Base-by-base conservation (phyloP, 2,888 invertebrate species). In the Ormyrus thymus region DNA sequence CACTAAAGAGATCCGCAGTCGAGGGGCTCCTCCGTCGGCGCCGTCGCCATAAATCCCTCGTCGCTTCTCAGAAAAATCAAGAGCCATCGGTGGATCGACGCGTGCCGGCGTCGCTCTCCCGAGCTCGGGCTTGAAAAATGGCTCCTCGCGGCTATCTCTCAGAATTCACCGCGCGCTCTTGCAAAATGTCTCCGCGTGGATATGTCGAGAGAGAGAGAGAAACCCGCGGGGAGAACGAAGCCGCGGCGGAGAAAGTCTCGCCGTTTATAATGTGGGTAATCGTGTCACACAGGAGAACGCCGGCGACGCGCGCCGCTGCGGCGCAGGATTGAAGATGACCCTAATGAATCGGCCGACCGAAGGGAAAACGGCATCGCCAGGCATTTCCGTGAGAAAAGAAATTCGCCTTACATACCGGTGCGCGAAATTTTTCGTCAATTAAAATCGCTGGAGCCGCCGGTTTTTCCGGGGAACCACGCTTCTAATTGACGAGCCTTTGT, bases 321-420 rank as follows among this genome's bases (percentile, higher is more conserved):
- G 3, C 15, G 4, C 13, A 29, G 68, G 29, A 81, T 77, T 55
- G 77, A 76, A 76, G 80, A 80, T 73, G 81, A 75, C 80, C 80
- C 69, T 78, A 80, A 81, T 81, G 75, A 80, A 80, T 80, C 70
- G 71, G 29, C 29, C 29, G 29, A 29, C 29, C 29, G 29, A 29
- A 43, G 43, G 66, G 43, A 43, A 13, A 50, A 62, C 48, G 51
- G 9, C 11, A 3, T 29, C 13, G 59, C 61, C 10, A 51, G 15
- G 59, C 46, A 55, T 73, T 81, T 80, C 78, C 80, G 78, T 80
- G 80, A 80, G 81, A 82, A 82, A 80, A 79, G 76, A 80, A 77
- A 80, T 77, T 74, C 75, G 66, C 15, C 46, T 51, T 46, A 45
- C 51, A 55, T 74, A 29, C 29, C 46, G 10, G 58, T 69, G 6